Evolutionary conservation across 2,888 invertebrate species (phyloP).

Genomic region (Agrotis ipsilon): DNA sequence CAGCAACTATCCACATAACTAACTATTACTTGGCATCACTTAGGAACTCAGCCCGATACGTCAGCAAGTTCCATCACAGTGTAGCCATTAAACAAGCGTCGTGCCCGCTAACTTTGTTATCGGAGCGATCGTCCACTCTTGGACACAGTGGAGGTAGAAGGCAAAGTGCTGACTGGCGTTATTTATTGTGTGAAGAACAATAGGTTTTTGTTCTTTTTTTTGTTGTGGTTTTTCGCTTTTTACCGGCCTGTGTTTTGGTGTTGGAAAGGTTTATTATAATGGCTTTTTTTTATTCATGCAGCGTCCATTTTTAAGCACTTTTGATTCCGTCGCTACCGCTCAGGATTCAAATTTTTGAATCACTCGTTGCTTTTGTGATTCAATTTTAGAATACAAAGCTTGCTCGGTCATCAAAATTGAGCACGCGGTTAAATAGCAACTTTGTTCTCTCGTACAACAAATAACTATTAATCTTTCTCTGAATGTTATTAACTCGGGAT

Average conservation of each 20-base stretch:
- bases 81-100: constrained; percentile 43
- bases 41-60: constrained; percentile 19
- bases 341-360: too few species aligned
- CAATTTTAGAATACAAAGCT: too few species aligned
- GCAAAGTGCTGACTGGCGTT: constrained; percentile 38
- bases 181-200: constrained; percentile 30
- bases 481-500: too few species aligned
- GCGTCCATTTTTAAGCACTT: too few species aligned
- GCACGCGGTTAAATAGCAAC: too few species aligned
- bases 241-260: background rate
- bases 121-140: constrained; percentile 31
- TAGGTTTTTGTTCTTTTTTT: background rate
- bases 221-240: constrained; percentile 10
- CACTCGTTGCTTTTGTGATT: too few species aligned
- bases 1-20: constrained; percentile 8
- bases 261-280: too few species aligned
- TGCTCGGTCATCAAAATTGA: too few species aligned
- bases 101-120: constrained; percentile 51
- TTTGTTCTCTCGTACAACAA: too few species aligned
- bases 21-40: constrained; percentile 24
- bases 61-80: constrained; percentile 25
- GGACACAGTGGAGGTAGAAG: constrained; percentile 12
- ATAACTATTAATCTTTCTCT: too few species aligned
- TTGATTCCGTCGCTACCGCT: too few species aligned
- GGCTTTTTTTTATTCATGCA: too few species aligned